Evolutionary conservation across 2,113 vertebrate genomes (phyloP).

Genomic region (Cyprinodon tularosa): DNA sequence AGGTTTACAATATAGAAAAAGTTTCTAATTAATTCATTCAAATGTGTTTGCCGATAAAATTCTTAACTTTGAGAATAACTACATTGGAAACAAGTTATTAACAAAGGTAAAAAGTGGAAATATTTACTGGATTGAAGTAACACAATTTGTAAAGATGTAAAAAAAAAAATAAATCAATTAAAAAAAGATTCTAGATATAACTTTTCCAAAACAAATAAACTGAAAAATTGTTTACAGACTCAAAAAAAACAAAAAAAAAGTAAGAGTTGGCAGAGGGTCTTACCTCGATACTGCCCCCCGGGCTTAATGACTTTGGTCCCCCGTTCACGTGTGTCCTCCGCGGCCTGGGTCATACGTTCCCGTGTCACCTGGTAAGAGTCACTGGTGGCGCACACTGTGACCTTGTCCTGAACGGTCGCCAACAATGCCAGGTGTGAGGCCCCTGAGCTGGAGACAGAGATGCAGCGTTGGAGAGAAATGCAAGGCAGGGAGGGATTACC

Average conservation of each 20-base stretch:
- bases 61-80: neutral
- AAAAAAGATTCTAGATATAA: neutral
- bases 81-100: neutral
- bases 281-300: slow-evolving; percentile 80
- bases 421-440: slow-evolving; percentile 85
- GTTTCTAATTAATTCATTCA: too few species aligned
- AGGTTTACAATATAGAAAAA: too few species aligned
- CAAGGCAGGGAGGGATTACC: slow-evolving; percentile 36
- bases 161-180: neutral
- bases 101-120: neutral
- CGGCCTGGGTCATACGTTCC: slow-evolving; percentile 88
- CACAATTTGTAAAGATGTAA: neutral
- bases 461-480: slow-evolving; percentile 18
- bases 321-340: slow-evolving; percentile 87
- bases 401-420: slow-evolving; percentile 89
- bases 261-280: slow-evolving; percentile 4
- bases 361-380: slow-evolving; percentile 89
- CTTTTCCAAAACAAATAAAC: neutral
- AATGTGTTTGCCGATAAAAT: neutral
- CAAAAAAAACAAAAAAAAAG: neutral
- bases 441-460: slow-evolving; percentile 82
- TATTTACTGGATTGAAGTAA: neutral
- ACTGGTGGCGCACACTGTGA: slow-evolving; percentile 90
- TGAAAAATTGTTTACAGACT: neutral
- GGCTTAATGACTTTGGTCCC: slow-evolving; percentile 92